Evolutionary conservation across 2,888 invertebrate species (phyloP).

Genomic region (Synanthedon myopaeformis): DNA sequence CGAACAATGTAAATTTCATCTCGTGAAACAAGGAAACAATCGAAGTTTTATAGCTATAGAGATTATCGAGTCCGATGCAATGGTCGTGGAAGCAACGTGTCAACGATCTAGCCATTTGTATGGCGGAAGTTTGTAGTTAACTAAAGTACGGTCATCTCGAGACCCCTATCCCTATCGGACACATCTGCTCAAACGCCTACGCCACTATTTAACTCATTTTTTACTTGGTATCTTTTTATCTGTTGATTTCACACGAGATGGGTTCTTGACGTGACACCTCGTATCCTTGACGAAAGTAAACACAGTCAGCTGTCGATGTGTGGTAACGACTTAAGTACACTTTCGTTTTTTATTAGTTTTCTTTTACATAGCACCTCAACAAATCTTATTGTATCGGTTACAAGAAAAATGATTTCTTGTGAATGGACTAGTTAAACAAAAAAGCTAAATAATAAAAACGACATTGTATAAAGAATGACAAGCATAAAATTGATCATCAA

Average conservation of each 20-base stretch:
- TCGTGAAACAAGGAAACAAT: too few relatives aligned
- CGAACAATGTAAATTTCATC: too few relatives aligned
- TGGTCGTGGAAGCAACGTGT: conserved; percentile 16
- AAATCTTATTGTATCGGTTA: too few relatives aligned
- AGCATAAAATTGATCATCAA: too few relatives aligned
- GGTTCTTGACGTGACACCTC: conserved; percentile 26
- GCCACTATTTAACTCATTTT: conserved; percentile 27
- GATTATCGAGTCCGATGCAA: background rate
- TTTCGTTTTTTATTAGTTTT: conserved; percentile 1
- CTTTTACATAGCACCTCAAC: too few relatives aligned
- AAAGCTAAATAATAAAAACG: too few relatives aligned
- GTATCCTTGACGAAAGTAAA: conserved; percentile 34
- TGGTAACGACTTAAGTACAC: conserved; percentile 12
- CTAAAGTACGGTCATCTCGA: conserved; percentile 56
- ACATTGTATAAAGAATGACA: too few relatives aligned
- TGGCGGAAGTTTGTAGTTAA: conserved; percentile 62
- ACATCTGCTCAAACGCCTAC: conserved; percentile 45
- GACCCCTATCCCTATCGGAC: conserved; percentile 21
- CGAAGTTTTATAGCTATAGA: too few relatives aligned
- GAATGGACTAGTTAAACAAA: too few relatives aligned
- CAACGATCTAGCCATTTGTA: conserved; percentile 30
- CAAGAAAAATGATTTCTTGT: too few relatives aligned
- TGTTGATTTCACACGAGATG: conserved; percentile 43
- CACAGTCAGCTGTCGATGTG: conserved; percentile 22
- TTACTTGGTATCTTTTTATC: conserved; percentile 46